Evolutionary conservation across 2,113 vertebrate species (phyloP).

Genomic region (Channa maculata): DNA sequence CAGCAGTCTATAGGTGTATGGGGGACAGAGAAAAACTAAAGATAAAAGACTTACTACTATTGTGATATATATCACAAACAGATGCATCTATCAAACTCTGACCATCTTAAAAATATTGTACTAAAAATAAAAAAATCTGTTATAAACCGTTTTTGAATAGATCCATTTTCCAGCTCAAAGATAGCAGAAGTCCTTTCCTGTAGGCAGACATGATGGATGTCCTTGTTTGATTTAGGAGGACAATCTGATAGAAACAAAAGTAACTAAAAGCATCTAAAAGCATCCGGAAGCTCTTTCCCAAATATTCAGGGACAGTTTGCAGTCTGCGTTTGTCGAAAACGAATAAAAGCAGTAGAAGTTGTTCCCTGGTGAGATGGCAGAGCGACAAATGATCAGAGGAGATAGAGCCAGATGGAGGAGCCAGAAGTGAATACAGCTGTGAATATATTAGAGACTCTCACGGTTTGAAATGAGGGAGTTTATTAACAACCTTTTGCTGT

Average conservation of each 20-base stretch:
- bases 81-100: too few relatives aligned
- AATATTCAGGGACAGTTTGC: not conserved
- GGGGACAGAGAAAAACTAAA: too few relatives aligned
- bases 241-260: not conserved
- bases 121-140: too few relatives aligned
- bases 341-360: not conserved
- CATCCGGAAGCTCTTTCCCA: not conserved
- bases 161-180: not conserved
- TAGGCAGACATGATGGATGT: not conserved
- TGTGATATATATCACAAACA: too few relatives aligned
- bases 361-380: not conserved
- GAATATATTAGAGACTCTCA: slow-evolving; percentile 33
- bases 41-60: too few relatives aligned
- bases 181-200: not conserved
- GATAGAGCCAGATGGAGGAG: slow-evolving; percentile 31
- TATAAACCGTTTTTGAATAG: too few relatives aligned
- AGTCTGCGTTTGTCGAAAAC: not conserved
- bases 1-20: too few relatives aligned
- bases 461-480: slow-evolving; percentile 15
- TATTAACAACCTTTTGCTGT: slow-evolving; percentile 15
- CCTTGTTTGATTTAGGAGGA: not conserved
- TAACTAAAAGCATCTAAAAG: not conserved
- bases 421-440: slow-evolving; percentile 45
- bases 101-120: too few relatives aligned
- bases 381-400: not conserved